Evolutionary conservation across 2,888 invertebrate species (phyloP).

Genomic region (Cosmia pyralina): DNA sequence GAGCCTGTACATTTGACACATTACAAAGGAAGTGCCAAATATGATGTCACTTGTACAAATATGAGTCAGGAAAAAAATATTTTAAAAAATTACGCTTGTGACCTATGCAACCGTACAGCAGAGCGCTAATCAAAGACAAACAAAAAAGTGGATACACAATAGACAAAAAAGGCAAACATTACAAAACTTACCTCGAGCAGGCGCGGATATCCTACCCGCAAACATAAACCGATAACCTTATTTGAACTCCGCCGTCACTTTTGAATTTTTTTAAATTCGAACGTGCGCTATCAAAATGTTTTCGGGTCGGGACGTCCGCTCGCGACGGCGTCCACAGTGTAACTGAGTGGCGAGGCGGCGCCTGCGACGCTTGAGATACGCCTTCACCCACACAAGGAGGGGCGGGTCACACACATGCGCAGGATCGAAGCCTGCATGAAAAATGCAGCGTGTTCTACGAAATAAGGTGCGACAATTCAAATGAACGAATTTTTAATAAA

Average conservation of each 20-base stretch:
- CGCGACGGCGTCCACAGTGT: conserved; percentile 73
- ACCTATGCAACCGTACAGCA: conserved; percentile 72
- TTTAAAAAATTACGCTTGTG: conserved; percentile 58
- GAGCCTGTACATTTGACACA: conserved; percentile 62
- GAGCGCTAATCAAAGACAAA: conserved; percentile 80
- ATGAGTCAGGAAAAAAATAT: conserved; percentile 64
- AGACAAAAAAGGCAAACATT: conserved; percentile 74
- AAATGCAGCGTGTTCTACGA: conserved; percentile 79
- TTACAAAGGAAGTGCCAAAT: conserved; percentile 62
- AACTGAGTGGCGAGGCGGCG: conserved; percentile 84
- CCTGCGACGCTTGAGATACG: conserved; percentile 79
- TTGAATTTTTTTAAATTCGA: conserved; percentile 66
- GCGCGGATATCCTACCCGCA: conserved; percentile 83
- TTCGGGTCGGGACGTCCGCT: conserved; percentile 70
- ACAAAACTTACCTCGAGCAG: conserved; percentile 78
- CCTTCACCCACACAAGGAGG: conserved; percentile 78
- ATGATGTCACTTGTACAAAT: conserved; percentile 69
- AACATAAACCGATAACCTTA: conserved; percentile 83
- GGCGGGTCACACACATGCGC: conserved; percentile 61
- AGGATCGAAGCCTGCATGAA: conserved; percentile 82
- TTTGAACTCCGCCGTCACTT: conserved; percentile 82
- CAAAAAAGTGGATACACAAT: conserved; percentile 67
- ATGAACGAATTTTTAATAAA: conserved; percentile 53
- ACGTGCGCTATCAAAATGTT: conserved; percentile 55
- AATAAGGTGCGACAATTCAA: conserved; percentile 70